Percentiles rank a stretch among this genome's conserved stretches.
phyloP scores from a whole-genome alignment of 2,888 invertebrate genomes.

The Brassicogethes aeneus region DNA sequence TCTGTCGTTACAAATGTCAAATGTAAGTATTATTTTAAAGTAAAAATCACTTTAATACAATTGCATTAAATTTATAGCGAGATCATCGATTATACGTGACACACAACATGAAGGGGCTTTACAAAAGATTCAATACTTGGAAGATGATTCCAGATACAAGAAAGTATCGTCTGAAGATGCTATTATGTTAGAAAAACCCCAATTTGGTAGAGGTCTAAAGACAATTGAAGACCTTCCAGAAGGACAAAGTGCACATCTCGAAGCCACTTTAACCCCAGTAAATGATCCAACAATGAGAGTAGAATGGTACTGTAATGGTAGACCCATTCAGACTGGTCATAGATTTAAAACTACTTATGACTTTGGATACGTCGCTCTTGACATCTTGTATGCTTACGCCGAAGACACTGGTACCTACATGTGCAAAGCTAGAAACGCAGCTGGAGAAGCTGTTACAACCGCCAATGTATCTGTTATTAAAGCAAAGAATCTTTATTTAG shows the following conservation, averaged over 20 bases:
- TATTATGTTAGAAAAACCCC: constrained; percentile 73
- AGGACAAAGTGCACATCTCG: constrained; percentile 82
- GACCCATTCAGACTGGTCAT: constrained; percentile 87
- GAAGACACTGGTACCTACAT: constrained; percentile 97
- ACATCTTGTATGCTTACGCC: constrained; percentile 91
- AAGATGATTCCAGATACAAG: constrained; percentile 72
- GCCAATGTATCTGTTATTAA: constrained; percentile 82
- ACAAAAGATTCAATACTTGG: constrained; percentile 86
- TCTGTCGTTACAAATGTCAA: constrained; percentile 73
- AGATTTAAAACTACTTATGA: constrained; percentile 95
- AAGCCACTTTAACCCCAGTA: constrained; percentile 91
- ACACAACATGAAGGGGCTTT: constrained; percentile 90
- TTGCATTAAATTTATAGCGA: constrained; percentile 48
- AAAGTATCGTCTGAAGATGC: constrained; percentile 64
- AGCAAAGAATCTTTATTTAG: constrained; percentile 74
- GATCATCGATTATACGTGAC: constrained; percentile 76
- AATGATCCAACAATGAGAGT: constrained; percentile 98
- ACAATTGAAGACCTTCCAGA: constrained; percentile 76
- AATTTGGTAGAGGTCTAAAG: constrained; percentile 81
- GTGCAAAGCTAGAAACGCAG: constrained; percentile 91
- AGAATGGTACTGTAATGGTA: constrained; percentile 96
- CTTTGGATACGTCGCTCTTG: constrained; percentile 94
- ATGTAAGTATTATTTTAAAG: constrained; percentile 48
- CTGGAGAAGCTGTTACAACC: constrained; percentile 91
- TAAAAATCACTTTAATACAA: too few relatives aligned